Evolutionary conservation across 2,797 vertebrate species (phyloP), one percentile per base, ranked within the genome.

Genomic region (Lophotriccus pileatus): DNA sequence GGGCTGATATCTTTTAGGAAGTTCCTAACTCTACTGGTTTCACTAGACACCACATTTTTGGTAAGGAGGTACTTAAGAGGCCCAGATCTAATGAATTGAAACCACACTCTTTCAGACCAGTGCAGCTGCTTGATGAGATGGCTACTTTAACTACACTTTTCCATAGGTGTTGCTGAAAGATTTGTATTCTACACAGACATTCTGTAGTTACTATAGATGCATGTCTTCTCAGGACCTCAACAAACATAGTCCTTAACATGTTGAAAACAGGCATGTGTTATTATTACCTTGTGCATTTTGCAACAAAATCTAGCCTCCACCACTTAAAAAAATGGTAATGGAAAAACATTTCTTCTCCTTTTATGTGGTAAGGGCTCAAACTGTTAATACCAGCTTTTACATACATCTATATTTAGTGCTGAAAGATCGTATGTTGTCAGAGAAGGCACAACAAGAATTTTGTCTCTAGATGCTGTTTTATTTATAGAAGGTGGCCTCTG

Each of bases 331-430:
- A 25, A 9, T 32, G 9, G 5, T 56, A 27, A 58, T 39, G 24
- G 22, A 41, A 7, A 77, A 88, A 86, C 74, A 92, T 9, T 44
- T 67, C 69, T 96, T 97, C 76, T 52, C 50, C 25, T 92, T 96
- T 96, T 95, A 84, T 89, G 86, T 73, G 66, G 94, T 87, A 94
- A 96, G 91, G 69, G 32, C 24, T 56, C 60, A 82, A 84, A 93
- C 30, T 94, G 19, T 88, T 76, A 92, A 78, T 95, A 77, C 67
- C 44, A 72, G 41, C 87, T 95, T 69, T 88, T 95, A 81, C 27
- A 84, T 36, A 64, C 20, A 78, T 36, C 53, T 97, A 36, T 93
- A 75, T 96, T 96, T 97, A 96, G 87, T 87, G 77, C 70, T 85
- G 87, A 90, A 92, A 67, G 69, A 87, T 86, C 36, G 46, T 70